A percentile compares a stretch with the other conserved stretches of the same genome.
phyloP scores from a whole-genome alignment of 2,797 vertebrate species.

The Babyrousa celebensis region DNA sequence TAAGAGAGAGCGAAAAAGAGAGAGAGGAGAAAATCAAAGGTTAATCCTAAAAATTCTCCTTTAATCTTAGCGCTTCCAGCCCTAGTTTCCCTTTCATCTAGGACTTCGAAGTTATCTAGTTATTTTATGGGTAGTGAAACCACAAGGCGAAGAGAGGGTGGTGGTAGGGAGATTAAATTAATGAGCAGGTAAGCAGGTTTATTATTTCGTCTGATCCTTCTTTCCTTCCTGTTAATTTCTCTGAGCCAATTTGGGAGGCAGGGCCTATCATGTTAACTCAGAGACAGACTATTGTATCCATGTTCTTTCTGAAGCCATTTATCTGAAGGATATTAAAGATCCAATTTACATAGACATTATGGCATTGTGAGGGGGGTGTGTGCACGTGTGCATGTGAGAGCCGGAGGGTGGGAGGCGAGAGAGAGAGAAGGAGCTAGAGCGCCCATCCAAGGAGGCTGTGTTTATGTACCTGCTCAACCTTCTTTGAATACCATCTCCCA shows the following conservation, averaged over 20 bases:
- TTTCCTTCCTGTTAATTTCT: constrained; percentile 90
- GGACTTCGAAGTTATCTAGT: constrained; percentile 88
- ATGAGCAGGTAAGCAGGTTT: constrained; percentile 92
- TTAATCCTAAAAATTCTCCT: constrained; percentile 90
- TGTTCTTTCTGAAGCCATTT: constrained; percentile 84
- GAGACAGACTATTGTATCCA: constrained; percentile 76
- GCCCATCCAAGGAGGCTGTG: not conserved
- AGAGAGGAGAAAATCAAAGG: constrained; percentile 87
- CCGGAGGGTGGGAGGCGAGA: not conserved
- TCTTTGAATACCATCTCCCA: not conserved
- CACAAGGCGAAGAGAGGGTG: constrained; percentile 77
- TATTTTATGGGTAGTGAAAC: constrained; percentile 85
- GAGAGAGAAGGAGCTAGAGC: not conserved
- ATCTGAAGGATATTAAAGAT: constrained; percentile 79
- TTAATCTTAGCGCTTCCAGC: constrained; percentile 91
- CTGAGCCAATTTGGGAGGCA: constrained; percentile 89
- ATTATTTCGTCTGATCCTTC: constrained; percentile 91
- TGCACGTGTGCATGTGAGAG: not conserved
- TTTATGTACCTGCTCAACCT: not conserved
- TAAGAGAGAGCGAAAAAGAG: constrained; percentile 45
- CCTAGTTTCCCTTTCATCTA: constrained; percentile 90
- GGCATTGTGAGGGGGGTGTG: constrained; percentile 53
- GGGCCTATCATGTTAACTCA: constrained; percentile 83
- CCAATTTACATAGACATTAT: constrained; percentile 78
- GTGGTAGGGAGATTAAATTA: constrained; percentile 89